phyloP scores from a whole-genome alignment of 2,797 vertebrate species.

The Australoheros facetus region DNA sequence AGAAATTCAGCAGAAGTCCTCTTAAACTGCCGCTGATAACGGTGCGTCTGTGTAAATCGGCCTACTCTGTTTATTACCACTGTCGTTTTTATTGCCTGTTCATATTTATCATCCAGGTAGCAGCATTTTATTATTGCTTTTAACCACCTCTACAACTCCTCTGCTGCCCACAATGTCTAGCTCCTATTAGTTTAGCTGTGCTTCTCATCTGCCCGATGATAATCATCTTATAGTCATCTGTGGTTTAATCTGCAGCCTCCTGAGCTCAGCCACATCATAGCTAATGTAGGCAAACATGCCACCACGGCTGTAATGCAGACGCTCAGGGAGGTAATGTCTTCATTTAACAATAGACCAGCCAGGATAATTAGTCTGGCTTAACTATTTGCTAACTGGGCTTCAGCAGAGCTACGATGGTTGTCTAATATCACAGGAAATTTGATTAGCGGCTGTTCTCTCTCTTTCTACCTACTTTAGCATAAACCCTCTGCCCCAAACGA shows the following conservation, averaged over 20 bases:
- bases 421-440: background rate
- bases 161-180: constrained; percentile 34
- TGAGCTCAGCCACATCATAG: constrained; percentile 4
- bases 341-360: background rate
- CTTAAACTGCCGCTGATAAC: constrained; percentile 3
- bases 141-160: constrained; percentile 5
- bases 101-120: constrained; percentile 38
- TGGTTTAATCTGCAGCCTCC: constrained; percentile 2
- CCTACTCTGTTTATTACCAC: constrained; percentile 32
- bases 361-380: background rate
- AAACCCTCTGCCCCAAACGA: constrained; percentile 70
- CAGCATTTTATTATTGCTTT: constrained; percentile 39
- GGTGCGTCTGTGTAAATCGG: constrained; percentile 9
- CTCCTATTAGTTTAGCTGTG: constrained; percentile 23
- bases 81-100: constrained; percentile 37
- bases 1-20: constrained; percentile 1
- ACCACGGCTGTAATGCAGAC: background rate
- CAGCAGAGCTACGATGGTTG: background rate
- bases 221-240: constrained; percentile 6
- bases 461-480: constrained; percentile 50
- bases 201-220: constrained; percentile 26
- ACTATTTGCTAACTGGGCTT: background rate
- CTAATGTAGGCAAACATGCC: background rate
- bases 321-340: background rate
- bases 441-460: background rate